phyloP scores from a whole-genome alignment of 2,797 vertebrate species.

The Gymnocypris eckloni region DNA sequence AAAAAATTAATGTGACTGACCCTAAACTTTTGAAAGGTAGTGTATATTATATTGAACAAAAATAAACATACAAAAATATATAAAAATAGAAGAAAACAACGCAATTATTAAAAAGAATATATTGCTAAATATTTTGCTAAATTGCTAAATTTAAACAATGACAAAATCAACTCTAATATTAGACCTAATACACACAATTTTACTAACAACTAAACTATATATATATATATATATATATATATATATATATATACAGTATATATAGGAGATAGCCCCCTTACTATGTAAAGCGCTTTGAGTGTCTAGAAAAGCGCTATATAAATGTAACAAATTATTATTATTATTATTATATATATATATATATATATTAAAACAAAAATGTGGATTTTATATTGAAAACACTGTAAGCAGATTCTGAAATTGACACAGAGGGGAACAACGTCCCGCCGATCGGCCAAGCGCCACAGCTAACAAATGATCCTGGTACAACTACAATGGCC shows the following conservation, averaged over 20 bases:
- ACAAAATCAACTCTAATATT: too few relatives aligned
- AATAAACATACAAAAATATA: not conserved
- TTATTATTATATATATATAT: too few relatives aligned
- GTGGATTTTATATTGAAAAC: not conserved
- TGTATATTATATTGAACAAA: not conserved
- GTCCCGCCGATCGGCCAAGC: not conserved
- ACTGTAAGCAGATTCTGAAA: not conserved
- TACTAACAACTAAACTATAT: not conserved
- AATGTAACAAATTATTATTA: too few relatives aligned
- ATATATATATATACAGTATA: too few relatives aligned
- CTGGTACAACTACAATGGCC: not conserved
- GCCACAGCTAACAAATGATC: not conserved
- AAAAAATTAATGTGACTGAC: not conserved
- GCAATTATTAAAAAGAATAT: not conserved
- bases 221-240: too few relatives aligned
- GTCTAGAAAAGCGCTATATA: too few relatives aligned
- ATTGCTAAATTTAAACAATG: not conserved
- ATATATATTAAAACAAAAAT: not conserved
- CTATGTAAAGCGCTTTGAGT: too few relatives aligned
- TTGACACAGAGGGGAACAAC: not conserved
- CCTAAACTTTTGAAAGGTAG: not conserved
- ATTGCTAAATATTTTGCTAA: too few relatives aligned
- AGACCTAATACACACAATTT: not conserved
- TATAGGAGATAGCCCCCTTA: too few relatives aligned
- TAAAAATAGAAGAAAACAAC: not conserved